These are phyloP conservation scores for Procavia capensis DNA, from an alignment of 2,113 vertebrate genomes.

Conservation along the genomic window DNA sequence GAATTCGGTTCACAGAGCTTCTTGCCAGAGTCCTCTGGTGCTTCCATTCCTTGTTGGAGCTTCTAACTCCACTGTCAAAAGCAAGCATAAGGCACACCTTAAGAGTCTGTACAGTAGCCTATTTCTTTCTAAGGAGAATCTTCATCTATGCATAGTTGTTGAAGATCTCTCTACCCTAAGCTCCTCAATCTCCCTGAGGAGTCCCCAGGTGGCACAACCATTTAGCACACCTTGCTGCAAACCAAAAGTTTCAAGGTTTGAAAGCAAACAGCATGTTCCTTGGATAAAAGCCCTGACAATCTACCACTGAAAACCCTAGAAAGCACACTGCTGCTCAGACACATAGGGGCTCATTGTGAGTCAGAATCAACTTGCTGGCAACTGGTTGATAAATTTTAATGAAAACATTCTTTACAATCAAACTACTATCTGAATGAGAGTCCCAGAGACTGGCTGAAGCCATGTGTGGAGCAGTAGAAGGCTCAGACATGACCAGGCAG, in stretches of 20 bases:
- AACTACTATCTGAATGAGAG: background rate
- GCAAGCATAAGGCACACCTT: background rate
- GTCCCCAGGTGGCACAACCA: background rate
- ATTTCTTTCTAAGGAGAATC: background rate
- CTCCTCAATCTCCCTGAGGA: background rate
- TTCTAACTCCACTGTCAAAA: background rate
- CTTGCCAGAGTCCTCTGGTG: background rate
- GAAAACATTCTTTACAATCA: constrained; percentile 4
- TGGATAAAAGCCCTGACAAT: background rate
- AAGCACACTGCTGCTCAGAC: background rate
- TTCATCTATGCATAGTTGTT: background rate
- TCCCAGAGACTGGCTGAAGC: background rate
- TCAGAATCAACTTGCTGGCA: background rate
- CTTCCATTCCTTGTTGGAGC: background rate
- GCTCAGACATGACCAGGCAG: background rate
- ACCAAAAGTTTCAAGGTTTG: background rate
- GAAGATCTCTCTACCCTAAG: background rate
- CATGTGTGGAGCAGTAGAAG: background rate
- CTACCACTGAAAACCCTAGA: background rate
- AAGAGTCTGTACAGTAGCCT: background rate
- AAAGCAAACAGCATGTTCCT: background rate
- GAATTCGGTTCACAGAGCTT: background rate
- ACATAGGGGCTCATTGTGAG: background rate
- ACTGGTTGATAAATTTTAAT: background rate
- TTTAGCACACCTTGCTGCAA: background rate